phyloP scores from a whole-genome alignment of 2,888 invertebrate species.

The Caenorhabditis zanzibari region DNA sequence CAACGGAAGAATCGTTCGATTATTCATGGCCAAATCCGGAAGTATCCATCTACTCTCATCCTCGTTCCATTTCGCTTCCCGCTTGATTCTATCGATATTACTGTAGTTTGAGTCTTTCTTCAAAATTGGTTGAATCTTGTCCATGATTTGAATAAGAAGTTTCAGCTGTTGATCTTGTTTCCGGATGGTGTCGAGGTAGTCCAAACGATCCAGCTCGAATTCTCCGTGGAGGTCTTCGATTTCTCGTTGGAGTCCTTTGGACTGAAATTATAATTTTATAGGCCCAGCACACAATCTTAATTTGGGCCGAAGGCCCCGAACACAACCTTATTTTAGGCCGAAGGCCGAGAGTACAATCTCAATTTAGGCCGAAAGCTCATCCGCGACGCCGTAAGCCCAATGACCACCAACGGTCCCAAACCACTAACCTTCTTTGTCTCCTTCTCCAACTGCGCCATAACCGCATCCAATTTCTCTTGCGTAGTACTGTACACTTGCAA shows the following conservation, averaged over 20 bases:
- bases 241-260: constrained; percentile 88
- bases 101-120: constrained; percentile 82
- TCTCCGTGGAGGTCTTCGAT: constrained; percentile 90
- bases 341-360: too few species aligned
- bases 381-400: too few species aligned
- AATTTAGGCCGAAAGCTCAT: too few species aligned
- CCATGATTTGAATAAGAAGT: constrained; percentile 86
- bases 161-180: constrained; percentile 88
- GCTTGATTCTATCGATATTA: constrained; percentile 88
- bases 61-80: constrained; percentile 89
- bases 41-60: constrained; percentile 86
- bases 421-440: constrained; percentile 84
- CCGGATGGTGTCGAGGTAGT: constrained; percentile 90
- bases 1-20: constrained; percentile 88
- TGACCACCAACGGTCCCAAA: too few species aligned
- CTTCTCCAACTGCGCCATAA: constrained; percentile 88
- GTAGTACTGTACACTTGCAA: constrained; percentile 89
- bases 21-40: constrained; percentile 87
- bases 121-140: constrained; percentile 87
- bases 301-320: too few species aligned
- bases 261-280: too few species aligned
- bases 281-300: too few species aligned
- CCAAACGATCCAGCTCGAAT: constrained; percentile 90
- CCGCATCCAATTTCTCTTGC: constrained; percentile 89
- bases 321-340: too few species aligned